Percentiles rank a stretch among this genome's conserved stretches.
phyloP scores from a whole-genome alignment of 2,113 vertebrate genomes.

The Mola mola region DNA sequence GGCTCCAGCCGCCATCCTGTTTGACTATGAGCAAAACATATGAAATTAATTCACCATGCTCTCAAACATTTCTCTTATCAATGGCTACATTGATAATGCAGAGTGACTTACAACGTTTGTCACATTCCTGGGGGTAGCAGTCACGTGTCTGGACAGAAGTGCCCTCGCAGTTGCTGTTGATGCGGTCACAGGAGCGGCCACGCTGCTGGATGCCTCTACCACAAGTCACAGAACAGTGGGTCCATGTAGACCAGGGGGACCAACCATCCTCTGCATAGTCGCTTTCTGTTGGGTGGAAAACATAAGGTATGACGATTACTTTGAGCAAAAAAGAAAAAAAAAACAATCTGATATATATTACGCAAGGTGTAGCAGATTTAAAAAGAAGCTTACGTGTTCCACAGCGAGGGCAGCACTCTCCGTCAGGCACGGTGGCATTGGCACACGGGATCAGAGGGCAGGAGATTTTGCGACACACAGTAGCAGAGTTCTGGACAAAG shows the following conservation, averaged over 20 bases:
- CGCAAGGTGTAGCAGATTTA: neutral
- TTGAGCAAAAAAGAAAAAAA: neutral
- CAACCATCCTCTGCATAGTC: constrained; percentile 90
- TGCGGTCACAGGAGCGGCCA: constrained; percentile 96
- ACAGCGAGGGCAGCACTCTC: constrained; percentile 97
- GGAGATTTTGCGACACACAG: constrained; percentile 94
- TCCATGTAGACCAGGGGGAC: constrained; percentile 99
- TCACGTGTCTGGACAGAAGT: constrained; percentile 97
- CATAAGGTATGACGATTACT: neutral
- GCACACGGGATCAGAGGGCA: constrained; percentile 95
- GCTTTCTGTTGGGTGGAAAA: constrained; percentile 67
- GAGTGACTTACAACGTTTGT: constrained; percentile 93
- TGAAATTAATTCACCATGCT: constrained; percentile 18
- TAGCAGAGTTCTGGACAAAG: constrained; percentile 89
- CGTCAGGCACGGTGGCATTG: constrained; percentile 94
- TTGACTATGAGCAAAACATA: constrained; percentile 84
- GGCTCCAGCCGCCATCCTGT: constrained; percentile 98
- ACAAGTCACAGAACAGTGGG: constrained; percentile 93
- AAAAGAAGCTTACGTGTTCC: constrained; percentile 85
- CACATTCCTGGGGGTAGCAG: constrained; percentile 95
- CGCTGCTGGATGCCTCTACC: constrained; percentile 96
- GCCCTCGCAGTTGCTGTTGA: constrained; percentile 95
- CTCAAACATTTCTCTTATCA: constrained; percentile 9
- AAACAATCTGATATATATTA: neutral
- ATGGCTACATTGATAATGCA: neutral